A percentile compares a stretch with the other conserved stretches of the same genome.
Conservation (phyloP, 2,113 vertebrate species). For the Uria lomvia region DNA sequence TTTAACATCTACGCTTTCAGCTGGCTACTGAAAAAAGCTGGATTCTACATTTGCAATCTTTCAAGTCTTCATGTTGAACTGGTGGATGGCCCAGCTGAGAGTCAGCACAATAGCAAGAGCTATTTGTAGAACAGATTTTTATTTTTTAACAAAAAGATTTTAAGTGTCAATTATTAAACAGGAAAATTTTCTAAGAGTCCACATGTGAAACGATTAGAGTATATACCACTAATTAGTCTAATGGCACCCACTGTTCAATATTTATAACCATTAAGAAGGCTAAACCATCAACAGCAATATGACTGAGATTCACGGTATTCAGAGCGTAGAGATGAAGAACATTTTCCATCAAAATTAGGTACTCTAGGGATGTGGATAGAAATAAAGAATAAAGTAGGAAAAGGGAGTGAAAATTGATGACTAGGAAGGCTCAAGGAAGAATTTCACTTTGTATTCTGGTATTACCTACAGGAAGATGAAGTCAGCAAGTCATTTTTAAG, state of each 20-base stretch:
- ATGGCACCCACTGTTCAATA: constrained; percentile 5
- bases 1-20: not conserved
- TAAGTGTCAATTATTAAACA: not conserved
- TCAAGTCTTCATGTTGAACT: not conserved
- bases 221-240: not conserved
- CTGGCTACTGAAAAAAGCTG: not conserved
- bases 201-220: not conserved
- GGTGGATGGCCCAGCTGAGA: not conserved
- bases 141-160: not conserved
- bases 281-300: not conserved
- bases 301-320: not conserved
- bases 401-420: not conserved
- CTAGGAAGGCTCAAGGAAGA: not conserved
- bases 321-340: not conserved
- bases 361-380: not conserved
- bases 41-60: not conserved
- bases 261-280: not conserved
- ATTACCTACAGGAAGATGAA: not conserved
- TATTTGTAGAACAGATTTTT: not conserved
- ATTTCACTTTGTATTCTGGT: not conserved
- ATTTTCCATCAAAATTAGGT: not conserved
- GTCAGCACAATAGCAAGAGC: not conserved
- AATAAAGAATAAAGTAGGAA: not conserved
- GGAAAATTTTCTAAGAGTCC: not conserved
- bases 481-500: not conserved